phyloP scores from a whole-genome alignment of 2,113 vertebrate genomes.

The Stigmatopora nigra region DNA sequence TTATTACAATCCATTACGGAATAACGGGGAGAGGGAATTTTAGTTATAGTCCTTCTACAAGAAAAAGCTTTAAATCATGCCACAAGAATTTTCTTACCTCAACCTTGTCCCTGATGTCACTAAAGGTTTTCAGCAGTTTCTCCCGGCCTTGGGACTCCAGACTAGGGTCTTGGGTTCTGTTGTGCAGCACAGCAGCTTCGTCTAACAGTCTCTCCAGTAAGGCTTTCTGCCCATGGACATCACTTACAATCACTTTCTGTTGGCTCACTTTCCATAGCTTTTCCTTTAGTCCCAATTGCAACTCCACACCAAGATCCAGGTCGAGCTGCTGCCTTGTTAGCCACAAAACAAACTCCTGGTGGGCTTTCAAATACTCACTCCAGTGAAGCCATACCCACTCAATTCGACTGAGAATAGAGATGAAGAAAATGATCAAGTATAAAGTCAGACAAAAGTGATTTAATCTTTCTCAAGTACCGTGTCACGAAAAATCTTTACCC shows the following conservation, averaged over 20 bases:
- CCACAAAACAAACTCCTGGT: constrained; percentile 81
- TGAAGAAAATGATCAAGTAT: not conserved
- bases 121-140: constrained; percentile 75
- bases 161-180: constrained; percentile 81
- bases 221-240: constrained; percentile 70
- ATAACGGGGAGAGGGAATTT: too few species aligned
- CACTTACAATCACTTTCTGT: constrained; percentile 74
- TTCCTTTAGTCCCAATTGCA: constrained; percentile 83
- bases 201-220: constrained; percentile 84
- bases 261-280: constrained; percentile 89
- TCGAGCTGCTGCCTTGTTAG: constrained; percentile 70
- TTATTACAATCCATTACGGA: too few species aligned
- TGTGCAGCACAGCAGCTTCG: constrained; percentile 77
- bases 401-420: constrained; percentile 75
- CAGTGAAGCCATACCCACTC: constrained; percentile 98
- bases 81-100: constrained; percentile 66
- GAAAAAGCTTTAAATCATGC: not conserved
- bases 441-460: not conserved
- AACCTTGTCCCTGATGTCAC: constrained; percentile 69
- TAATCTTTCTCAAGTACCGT: too few species aligned
- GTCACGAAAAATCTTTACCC: too few species aligned
- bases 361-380: constrained; percentile 87
- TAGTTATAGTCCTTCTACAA: too few species aligned
- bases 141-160: constrained; percentile 76
- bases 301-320: constrained; percentile 75